Evolutionary conservation across 2,113 vertebrate genomes (phyloP).

Genomic region (Trinectes maculatus): DNA sequence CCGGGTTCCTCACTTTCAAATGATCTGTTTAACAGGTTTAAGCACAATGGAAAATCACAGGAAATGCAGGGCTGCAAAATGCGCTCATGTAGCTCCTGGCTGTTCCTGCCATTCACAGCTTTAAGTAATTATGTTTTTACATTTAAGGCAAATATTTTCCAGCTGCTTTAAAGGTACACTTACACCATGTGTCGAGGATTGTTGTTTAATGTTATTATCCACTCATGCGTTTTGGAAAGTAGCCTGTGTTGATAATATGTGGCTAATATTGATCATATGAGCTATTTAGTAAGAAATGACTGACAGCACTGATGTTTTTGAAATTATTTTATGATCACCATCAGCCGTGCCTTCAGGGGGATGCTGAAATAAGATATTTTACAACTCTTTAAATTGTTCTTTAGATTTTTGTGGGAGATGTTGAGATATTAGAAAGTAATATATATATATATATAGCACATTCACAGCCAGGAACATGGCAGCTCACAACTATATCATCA

Average conservation of each 20-base stretch:
- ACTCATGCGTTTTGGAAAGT: neutral
- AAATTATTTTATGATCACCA: no score
- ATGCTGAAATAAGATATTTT: no score
- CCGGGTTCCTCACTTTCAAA: slow-evolving; percentile 31
- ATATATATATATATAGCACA: no score
- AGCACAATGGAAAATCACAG: slow-evolving; percentile 56
- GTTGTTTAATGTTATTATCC: neutral
- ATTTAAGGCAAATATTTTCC: slow-evolving; percentile 70
- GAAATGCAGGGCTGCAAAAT: slow-evolving; percentile 39
- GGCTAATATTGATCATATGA: no score
- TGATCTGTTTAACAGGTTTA: slow-evolving; percentile 38
- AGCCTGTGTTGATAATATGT: neutral
- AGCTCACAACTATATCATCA: slow-evolving; percentile 13
- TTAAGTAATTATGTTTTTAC: slow-evolving; percentile 72
- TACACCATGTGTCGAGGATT: neutral
- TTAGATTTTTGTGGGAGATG: no score
- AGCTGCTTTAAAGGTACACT: slow-evolving; percentile 66
- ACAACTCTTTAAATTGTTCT: no score
- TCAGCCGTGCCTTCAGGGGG: no score
- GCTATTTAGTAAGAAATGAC: neutral
- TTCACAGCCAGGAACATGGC: neutral
- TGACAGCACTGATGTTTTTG: neutral
- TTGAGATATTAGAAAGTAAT: no score
- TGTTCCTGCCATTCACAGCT: slow-evolving; percentile 60
- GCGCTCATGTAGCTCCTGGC: slow-evolving; percentile 28